A percentile compares a stretch with the other conserved stretches of the same genome.
These are phyloP conservation scores for Lepisosteus oculatus DNA, from an alignment of 2,113 vertebrate species.

Conservation along the genomic window DNA sequence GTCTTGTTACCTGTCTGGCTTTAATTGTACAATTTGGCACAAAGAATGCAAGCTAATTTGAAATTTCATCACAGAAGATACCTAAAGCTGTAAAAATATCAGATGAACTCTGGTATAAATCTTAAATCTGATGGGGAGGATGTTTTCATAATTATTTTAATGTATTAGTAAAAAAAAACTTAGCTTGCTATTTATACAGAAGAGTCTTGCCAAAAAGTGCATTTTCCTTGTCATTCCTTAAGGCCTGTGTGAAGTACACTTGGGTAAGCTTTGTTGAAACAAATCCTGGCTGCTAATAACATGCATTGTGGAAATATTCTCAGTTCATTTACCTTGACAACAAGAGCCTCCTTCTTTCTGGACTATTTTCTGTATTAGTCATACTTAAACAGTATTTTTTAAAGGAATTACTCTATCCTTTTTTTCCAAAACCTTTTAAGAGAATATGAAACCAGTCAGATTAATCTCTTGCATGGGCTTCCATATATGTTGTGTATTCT, in stretches of 20 bases:
- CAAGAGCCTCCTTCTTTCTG: conserved; percentile 62
- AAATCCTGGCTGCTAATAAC: conserved; percentile 87
- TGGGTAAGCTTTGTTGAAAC: conserved; percentile 85
- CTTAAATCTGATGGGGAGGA: conserved; percentile 51
- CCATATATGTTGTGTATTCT: conserved; percentile 13
- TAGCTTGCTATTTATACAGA: conserved; percentile 61
- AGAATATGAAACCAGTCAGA: conserved; percentile 53
- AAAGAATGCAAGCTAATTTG: conserved; percentile 63
- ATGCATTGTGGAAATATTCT: conserved; percentile 88
- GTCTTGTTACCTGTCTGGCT: background rate
- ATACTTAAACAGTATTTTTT: conserved; percentile 67
- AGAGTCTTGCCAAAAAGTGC: conserved; percentile 61
- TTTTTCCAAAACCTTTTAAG: conserved; percentile 52
- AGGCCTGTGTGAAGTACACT: conserved; percentile 77
- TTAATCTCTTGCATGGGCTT: conserved; percentile 27
- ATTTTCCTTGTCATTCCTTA: conserved; percentile 73
- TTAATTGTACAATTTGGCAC: background rate
- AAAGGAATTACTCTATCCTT: conserved; percentile 58
- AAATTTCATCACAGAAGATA: conserved; percentile 70
- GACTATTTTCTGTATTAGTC: conserved; percentile 59
- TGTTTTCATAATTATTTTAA: conserved; percentile 74
- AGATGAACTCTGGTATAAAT: conserved; percentile 58
- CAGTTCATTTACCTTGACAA: conserved; percentile 93
- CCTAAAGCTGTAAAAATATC: conserved; percentile 54
- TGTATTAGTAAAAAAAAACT: conserved; percentile 58